Conservation (phyloP, 2,888 invertebrate species). For the Caenorhabditis becei region DNA sequence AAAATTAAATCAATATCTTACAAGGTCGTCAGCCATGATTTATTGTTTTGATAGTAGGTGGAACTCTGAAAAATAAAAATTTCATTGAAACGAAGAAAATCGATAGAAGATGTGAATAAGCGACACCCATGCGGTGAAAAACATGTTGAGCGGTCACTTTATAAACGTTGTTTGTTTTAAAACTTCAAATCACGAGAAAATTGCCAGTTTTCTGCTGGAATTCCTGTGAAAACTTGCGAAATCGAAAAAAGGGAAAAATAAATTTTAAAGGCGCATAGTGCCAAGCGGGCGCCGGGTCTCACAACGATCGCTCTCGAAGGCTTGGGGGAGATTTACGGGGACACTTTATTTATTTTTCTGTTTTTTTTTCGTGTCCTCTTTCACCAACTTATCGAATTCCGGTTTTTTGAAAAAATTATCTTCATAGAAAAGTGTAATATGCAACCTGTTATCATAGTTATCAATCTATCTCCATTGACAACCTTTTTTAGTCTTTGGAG, state of each 20-base stretch:
- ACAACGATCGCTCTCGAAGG: conserved; percentile 18
- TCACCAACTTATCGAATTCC: too few species aligned
- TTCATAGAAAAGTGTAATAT: too few species aligned
- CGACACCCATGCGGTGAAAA: not conserved
- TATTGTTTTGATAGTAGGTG: conserved; percentile 16
- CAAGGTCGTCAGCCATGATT: conserved; percentile 70
- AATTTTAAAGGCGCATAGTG: conserved; percentile 38
- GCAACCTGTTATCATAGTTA: too few species aligned
- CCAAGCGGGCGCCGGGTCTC: conserved; percentile 21
- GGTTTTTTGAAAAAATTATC: too few species aligned
- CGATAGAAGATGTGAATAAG: not conserved
- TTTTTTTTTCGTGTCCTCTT: not conserved
- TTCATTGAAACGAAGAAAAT: conserved; percentile 3
- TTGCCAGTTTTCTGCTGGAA: not conserved
- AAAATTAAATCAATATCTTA: conserved; percentile 29
- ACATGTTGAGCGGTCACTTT: not conserved
- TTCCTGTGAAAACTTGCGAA: conserved; percentile 18
- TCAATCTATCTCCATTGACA: too few species aligned
- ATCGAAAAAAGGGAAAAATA: not conserved
- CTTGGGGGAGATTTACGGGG: conserved; percentile 48
- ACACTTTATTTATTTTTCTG: not conserved
- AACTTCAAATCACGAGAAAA: too few species aligned
- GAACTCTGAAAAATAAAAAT: conserved; percentile 10
- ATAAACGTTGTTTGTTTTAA: too few species aligned
- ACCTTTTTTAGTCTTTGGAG: too few species aligned